These are phyloP conservation scores for Piaya cayana DNA, from an alignment of 2,113 vertebrate species.

Conservation along the genomic window DNA sequence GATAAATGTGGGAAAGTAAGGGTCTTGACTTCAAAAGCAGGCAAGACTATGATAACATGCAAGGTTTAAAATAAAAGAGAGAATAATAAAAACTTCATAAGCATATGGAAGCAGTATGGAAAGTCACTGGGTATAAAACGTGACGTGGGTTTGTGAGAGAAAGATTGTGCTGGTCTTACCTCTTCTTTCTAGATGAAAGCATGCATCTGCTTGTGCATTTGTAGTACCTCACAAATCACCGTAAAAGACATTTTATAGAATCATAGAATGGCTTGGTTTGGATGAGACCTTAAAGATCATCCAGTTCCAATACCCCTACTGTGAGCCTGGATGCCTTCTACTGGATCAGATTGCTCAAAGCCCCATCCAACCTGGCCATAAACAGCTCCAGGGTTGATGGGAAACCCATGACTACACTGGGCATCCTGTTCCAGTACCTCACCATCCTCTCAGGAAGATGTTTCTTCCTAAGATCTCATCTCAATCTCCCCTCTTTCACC, in stretches of 20 bases:
- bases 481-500: too few species aligned
- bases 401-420: too few species aligned
- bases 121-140: neutral
- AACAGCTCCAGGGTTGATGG: too few species aligned
- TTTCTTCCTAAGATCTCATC: too few species aligned
- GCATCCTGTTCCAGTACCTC: too few species aligned
- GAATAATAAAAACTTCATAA: neutral
- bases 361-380: too few species aligned
- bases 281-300: too few species aligned
- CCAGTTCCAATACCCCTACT: too few species aligned
- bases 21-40: neutral
- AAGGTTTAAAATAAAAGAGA: neutral
- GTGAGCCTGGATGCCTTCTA: too few species aligned
- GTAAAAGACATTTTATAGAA: neutral
- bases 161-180: neutral
- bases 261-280: too few species aligned
- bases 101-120: neutral
- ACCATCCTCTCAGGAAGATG: too few species aligned
- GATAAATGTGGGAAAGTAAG: neutral
- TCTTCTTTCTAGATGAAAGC: neutral
- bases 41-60: neutral
- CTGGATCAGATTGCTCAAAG: too few species aligned
- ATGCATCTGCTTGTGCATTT: neutral
- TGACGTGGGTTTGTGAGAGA: rapidly evolving
- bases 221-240: neutral